Percentiles rank a stretch among this genome's conserved stretches.
Evolutionary conservation across 2,888 invertebrate species (phyloP).

Genomic region (Limnephilus lunatus): DNA sequence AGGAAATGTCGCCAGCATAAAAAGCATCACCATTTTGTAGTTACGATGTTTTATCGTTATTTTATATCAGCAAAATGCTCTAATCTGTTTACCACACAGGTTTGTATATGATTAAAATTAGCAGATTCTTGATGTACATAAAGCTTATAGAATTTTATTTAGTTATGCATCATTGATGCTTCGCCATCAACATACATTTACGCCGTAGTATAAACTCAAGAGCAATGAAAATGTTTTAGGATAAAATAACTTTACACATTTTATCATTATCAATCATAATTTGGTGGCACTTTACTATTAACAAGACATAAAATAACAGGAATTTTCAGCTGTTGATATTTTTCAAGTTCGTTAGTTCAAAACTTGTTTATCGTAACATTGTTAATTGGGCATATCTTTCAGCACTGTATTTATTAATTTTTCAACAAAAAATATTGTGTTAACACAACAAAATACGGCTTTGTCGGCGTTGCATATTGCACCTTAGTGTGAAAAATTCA

Average conservation of each 20-base stretch:
- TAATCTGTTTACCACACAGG: slow-evolving; percentile 15
- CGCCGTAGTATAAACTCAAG: neutral
- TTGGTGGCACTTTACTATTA: neutral
- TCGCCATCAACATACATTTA: neutral
- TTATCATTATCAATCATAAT: neutral
- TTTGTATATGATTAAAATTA: neutral
- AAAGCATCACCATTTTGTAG: slow-evolving; percentile 42
- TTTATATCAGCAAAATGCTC: slow-evolving; percentile 36
- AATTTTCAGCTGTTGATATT: neutral
- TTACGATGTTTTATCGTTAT: slow-evolving; percentile 16
- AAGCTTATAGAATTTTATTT: neutral
- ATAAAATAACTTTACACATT: neutral
- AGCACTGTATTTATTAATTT: neutral
- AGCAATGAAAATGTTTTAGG: neutral
- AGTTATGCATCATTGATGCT: neutral
- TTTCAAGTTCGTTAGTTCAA: neutral
- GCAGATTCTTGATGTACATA: neutral
- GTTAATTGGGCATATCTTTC: neutral
- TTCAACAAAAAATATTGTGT: neutral
- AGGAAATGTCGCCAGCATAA: slow-evolving; percentile 12
- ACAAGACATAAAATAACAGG: neutral
- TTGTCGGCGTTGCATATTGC: neutral
- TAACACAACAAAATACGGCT: neutral
- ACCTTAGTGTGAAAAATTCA: neutral
- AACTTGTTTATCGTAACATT: neutral